Conservation (phyloP, 1,140 invertebrate genomes). For the Arion vulgaris region DNA sequence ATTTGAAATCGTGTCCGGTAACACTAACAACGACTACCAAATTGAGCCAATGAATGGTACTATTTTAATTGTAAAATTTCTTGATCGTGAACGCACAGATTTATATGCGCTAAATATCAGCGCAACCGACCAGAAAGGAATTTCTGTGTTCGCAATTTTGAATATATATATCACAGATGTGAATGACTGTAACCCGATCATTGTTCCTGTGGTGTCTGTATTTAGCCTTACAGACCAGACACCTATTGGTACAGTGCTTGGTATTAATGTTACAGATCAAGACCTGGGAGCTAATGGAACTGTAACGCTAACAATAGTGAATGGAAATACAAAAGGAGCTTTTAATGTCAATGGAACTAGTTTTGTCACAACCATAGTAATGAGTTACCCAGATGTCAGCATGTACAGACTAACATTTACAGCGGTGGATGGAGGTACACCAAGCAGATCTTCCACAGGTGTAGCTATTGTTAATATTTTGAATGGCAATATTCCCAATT, state of each 20-base stretch:
- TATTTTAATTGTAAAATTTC: background rate
- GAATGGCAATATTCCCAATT: background rate
- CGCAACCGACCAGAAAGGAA: background rate
- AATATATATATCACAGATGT: constrained; percentile 12
- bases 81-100: constrained; percentile 17
- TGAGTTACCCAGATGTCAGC: background rate
- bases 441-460: background rate
- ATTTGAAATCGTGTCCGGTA: background rate
- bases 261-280: background rate
- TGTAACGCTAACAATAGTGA: background rate
- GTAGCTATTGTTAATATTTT: constrained; percentile 21
- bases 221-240: background rate
- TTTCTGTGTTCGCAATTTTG: background rate
- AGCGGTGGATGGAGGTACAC: background rate
- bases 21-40: constrained; percentile 10
- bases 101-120: background rate
- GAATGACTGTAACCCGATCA: constrained; percentile 24
- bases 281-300: constrained; percentile 15
- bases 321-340: background rate
- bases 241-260: background rate
- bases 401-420: background rate
- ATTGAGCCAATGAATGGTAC: constrained; percentile 11
- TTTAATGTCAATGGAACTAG: background rate
- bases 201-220: background rate
- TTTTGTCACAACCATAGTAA: background rate